A percentile compares a stretch with the other conserved stretches of the same genome.
Conservation (phyloP, 1,140 invertebrate genomes). For the Drosophila nigrodunni region DNA sequence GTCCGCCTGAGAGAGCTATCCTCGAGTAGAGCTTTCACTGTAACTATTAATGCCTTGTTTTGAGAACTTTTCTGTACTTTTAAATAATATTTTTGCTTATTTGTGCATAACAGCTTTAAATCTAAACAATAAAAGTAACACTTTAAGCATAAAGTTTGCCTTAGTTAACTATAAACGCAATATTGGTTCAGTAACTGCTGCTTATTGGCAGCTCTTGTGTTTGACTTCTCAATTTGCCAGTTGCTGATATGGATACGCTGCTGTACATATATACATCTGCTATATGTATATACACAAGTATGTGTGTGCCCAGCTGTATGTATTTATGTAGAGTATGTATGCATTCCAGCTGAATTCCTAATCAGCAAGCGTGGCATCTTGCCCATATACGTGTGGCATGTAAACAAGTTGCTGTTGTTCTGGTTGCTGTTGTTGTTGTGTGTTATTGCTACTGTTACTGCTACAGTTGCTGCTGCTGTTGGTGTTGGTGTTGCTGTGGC, state of each 20-base stretch:
- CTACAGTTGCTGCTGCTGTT: not conserved
- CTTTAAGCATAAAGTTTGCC: not conserved
- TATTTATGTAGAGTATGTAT: slow-evolving; percentile 31
- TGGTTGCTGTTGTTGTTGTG: slow-evolving; percentile 27
- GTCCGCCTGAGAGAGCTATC: no score
- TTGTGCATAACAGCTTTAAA: no score
- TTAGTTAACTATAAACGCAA: not conserved
- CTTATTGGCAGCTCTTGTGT: slow-evolving; percentile 6
- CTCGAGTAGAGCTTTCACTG: no score
- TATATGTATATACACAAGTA: not conserved
- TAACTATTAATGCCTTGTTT: no score
- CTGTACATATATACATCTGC: slow-evolving; percentile 28
- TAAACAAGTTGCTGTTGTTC: slow-evolving; percentile 63
- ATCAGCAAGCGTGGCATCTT: slow-evolving; percentile 50
- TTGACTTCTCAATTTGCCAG: slow-evolving; percentile 16
- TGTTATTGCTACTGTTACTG: slow-evolving; percentile 38
- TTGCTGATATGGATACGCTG: not conserved
- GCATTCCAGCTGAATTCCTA: slow-evolving; percentile 73
- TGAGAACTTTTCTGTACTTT: no score
- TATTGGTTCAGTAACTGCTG: slow-evolving; percentile 1
- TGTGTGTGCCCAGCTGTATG: not conserved
- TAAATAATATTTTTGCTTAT: no score
- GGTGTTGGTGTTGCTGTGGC: slow-evolving; percentile 12
- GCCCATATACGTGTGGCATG: slow-evolving; percentile 46
- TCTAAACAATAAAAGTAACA: no score